Evolutionary conservation across 2,888 invertebrate species (phyloP).

Genomic region (Chamaedrilus cognettii): DNA sequence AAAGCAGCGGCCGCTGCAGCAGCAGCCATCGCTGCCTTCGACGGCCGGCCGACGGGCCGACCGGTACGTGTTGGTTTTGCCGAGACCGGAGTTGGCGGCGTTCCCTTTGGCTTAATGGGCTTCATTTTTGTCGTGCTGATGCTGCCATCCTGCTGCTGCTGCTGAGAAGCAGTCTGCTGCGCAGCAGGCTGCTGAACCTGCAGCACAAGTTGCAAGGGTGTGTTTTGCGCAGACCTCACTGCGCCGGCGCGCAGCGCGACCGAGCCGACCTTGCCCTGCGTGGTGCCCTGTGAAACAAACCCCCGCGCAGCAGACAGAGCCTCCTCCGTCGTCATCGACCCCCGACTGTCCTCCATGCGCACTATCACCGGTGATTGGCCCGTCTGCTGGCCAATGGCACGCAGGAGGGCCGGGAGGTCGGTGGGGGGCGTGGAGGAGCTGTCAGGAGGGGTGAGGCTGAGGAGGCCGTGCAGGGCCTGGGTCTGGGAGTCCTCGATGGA

Average conservation of each 20-base stretch:
- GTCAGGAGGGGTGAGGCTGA: slow-evolving; percentile 51
- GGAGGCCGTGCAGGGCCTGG: slow-evolving; percentile 57
- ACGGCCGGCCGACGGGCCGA: too few species aligned
- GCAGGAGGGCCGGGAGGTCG: slow-evolving; percentile 31
- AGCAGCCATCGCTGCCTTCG: not conserved
- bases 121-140: slow-evolving; percentile 6
- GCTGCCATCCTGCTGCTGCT: too few species aligned
- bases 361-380: too few species aligned
- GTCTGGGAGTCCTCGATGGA: slow-evolving; percentile 59
- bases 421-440: slow-evolving; percentile 13
- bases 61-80: too few species aligned
- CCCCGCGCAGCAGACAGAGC: not conserved
- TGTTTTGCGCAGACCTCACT: too few species aligned
- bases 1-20: too few species aligned
- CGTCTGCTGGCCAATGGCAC: slow-evolving; percentile 34
- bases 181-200: not conserved
- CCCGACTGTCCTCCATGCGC: too few species aligned
- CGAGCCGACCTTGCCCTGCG: not conserved
- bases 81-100: too few species aligned
- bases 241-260: not conserved
- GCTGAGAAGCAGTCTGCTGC: slow-evolving; percentile 5
- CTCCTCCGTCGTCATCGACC: not conserved
- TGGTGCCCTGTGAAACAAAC: slow-evolving; percentile 11
- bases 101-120: slow-evolving; percentile 23
- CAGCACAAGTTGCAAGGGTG: too few species aligned